A percentile compares a stretch with the other conserved stretches of the same genome.
These are phyloP conservation scores for Caenorhabditis virilis DNA, from an alignment of 2,888 invertebrate species.

Conservation along the genomic window DNA sequence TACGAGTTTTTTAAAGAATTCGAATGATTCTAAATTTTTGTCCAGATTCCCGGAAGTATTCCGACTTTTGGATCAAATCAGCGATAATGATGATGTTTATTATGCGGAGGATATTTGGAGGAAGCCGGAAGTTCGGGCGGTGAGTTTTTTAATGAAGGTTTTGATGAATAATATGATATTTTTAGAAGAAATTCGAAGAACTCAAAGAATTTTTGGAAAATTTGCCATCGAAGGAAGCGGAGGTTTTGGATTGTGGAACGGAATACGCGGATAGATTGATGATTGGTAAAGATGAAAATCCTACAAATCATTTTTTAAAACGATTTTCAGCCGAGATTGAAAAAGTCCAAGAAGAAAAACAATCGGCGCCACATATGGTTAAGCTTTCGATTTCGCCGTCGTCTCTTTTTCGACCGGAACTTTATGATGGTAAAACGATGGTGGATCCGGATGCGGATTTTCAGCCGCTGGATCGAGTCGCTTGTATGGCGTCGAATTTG, in stretches of 20 bases:
- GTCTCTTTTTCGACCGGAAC: conserved; percentile 23
- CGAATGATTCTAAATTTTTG: neutral
- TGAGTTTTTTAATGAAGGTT: neutral
- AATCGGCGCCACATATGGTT: conserved; percentile 3
- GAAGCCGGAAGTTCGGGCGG: conserved; percentile 23
- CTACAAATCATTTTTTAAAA: neutral
- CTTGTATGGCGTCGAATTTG: too few species aligned
- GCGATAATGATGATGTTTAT: conserved; percentile 74
- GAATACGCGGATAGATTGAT: conserved; percentile 78
- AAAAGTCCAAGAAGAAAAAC: neutral
- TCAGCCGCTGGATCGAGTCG: conserved; percentile 82
- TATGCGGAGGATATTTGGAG: conserved; percentile 78
- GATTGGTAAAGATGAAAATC: conserved; percentile 66
- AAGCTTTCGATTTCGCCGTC: conserved; percentile 1
- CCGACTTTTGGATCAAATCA: conserved; percentile 72
- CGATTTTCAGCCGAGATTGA: neutral
- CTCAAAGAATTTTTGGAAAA: conserved; percentile 77
- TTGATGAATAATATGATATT: neutral
- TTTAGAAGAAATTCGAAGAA: conserved; percentile 64
- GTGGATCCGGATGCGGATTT: conserved; percentile 78
- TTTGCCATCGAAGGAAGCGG: conserved; percentile 69
- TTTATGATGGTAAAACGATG: conserved; percentile 65
- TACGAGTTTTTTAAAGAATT: conserved; percentile 43
- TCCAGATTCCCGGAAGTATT: conserved; percentile 79
- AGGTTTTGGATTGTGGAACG: conserved; percentile 77